A percentile compares a stretch with the other conserved stretches of the same genome.
phyloP scores from a whole-genome alignment of 2,797 vertebrate genomes.

The Ibycter americanus region DNA sequence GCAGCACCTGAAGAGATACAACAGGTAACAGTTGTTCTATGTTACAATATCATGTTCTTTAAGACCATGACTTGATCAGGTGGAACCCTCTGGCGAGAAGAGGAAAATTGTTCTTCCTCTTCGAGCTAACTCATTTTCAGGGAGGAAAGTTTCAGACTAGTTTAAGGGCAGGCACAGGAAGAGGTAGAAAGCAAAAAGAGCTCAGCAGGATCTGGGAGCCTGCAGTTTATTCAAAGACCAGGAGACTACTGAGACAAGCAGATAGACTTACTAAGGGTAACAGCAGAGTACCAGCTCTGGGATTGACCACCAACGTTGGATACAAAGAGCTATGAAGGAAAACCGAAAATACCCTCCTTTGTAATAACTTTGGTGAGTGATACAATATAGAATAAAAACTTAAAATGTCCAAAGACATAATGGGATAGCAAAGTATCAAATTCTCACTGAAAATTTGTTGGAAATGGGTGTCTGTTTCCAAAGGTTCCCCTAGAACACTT shows the following conservation, averaged over 20 bases:
- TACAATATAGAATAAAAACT: neutral
- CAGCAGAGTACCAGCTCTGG: neutral
- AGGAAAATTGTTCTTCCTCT: neutral
- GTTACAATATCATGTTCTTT: neutral
- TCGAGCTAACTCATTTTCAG: neutral
- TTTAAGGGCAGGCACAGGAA: neutral
- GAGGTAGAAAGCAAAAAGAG: neutral
- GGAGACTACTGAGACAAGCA: neutral
- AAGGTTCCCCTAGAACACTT: neutral
- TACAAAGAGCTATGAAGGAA: neutral
- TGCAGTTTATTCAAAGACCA: neutral
- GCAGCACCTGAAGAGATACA: neutral
- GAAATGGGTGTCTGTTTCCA: neutral
- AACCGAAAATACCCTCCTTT: neutral
- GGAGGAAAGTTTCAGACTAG: neutral
- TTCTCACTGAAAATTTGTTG: neutral
- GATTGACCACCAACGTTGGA: neutral
- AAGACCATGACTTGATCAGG: neutral
- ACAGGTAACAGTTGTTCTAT: accelerated
- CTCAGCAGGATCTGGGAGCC: neutral
- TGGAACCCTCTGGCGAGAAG: neutral
- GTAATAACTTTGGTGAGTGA: neutral
- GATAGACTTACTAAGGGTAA: neutral
- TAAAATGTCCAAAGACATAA: neutral
- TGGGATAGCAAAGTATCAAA: neutral